Evolutionary conservation across 2,113 vertebrate genomes (phyloP), one percentile per base, ranked within the genome.

Genomic region (Centropus unirufus): DNA sequence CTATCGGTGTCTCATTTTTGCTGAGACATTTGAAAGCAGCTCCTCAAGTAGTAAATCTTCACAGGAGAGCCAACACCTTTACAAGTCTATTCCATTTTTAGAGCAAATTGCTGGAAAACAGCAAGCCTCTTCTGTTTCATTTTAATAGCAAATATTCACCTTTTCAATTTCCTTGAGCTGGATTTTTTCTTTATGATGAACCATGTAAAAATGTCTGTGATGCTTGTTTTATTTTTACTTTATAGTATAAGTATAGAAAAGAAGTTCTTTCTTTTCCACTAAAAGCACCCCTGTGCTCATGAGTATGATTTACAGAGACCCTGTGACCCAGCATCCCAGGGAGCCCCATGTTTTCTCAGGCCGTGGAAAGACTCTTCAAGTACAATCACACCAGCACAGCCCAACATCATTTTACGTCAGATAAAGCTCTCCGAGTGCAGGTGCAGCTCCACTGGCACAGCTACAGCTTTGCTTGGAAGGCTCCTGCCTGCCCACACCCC

Each of bases 1-100:
- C n/a, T 51, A 17, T 13, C 2, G 0, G 2, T 10, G 24, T 9
- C 46, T 6, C 1, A 39, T 8, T 78, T 75, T 7, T 72, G 8
- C 10, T 29, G 14, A 54, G 54, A 68, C 55, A 27, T 26, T n/a
- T 49, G 9, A 6, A 40, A 58, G 68, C 68, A 87, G 39, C 17
- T 68, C 15, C 36, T 52, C 30, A 24, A 57, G 12, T 11, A 63
- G 44, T 4, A 20, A 1, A 7, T 49, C 58, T 55, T 54, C 76
- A 58, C 67, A 77, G 46, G 34, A 39, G 3, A 7, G n/a, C 16
- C 15, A 80, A 46, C 11, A 34, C 6, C 36, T 69, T 63, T 52
- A 30, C 12, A 72, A 76, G 27, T 10, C 55, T 11, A 51, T 29
- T 51, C 26, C 19, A 46, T 12, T 85, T 49, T 51, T 12, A 32